phyloP scores from a whole-genome alignment of 2,888 invertebrate species.

The Chrysolina oricalcia region DNA sequence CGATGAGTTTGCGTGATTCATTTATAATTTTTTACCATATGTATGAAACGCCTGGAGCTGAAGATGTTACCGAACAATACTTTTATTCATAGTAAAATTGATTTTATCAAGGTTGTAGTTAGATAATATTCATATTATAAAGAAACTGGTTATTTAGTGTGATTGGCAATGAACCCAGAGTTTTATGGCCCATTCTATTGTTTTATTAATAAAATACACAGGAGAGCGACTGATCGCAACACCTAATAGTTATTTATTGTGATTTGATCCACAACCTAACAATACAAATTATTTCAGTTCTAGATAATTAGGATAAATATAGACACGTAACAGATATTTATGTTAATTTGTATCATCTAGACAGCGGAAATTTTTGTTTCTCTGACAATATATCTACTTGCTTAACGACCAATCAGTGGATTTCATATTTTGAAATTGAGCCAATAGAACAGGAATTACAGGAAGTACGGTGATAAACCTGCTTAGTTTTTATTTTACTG shows the following conservation, averaged over 20 bases:
- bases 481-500: too few species aligned
- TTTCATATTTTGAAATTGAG: too few species aligned
- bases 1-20: slow-evolving; percentile 10
- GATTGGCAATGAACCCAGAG: slow-evolving; percentile 4
- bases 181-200: slow-evolving; percentile 9
- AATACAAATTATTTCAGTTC: background rate
- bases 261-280: background rate
- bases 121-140: background rate
- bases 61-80: slow-evolving; percentile 9
- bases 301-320: background rate
- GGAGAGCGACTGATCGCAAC: background rate
- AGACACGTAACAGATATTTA: too few species aligned
- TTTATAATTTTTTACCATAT: background rate
- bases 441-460: too few species aligned
- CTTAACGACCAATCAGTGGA: too few species aligned
- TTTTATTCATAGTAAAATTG: background rate
- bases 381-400: too few species aligned
- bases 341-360: too few species aligned
- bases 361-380: too few species aligned
- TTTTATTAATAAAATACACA: background rate
- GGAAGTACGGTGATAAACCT: too few species aligned
- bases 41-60: background rate
- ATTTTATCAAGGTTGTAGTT: slow-evolving; percentile 10
- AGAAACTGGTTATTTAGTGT: background rate
- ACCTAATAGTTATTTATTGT: background rate